Evolutionary conservation across 2,113 vertebrate genomes (phyloP).

Genomic region (Chrysemys picta): DNA sequence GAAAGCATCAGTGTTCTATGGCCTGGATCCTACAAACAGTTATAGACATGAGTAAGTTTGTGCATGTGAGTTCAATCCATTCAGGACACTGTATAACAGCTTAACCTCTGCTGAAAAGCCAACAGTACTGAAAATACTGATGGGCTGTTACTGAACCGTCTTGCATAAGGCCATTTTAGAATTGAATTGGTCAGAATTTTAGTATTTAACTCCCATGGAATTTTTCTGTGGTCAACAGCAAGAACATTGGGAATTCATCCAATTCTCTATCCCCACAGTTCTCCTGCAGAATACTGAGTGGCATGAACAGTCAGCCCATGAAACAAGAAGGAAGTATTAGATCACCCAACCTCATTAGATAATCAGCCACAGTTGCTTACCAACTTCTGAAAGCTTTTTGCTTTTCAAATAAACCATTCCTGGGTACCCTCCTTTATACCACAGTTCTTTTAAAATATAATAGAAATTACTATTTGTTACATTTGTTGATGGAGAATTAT

Average conservation of each 20-base stretch:
- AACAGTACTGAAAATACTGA: neutral
- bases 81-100: neutral
- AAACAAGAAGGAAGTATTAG: neutral
- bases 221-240: neutral
- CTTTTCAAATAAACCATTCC: neutral
- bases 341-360: neutral
- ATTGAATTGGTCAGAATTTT: neutral
- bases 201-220: neutral
- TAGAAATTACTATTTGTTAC: neutral
- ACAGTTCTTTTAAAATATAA: neutral
- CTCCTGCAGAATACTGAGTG: neutral
- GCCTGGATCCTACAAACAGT: neutral
- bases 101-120: neutral
- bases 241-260: neutral
- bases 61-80: neutral
- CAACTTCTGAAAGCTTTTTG: neutral
- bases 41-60: neutral
- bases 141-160: neutral
- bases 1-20: neutral
- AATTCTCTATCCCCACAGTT: neutral
- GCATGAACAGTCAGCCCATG: neutral
- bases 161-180: neutral
- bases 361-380: neutral
- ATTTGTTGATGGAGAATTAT: neutral
- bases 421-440: neutral